phyloP scores from a whole-genome alignment of 1,140 invertebrate species.

The Lysiphlebus fabarum region DNA sequence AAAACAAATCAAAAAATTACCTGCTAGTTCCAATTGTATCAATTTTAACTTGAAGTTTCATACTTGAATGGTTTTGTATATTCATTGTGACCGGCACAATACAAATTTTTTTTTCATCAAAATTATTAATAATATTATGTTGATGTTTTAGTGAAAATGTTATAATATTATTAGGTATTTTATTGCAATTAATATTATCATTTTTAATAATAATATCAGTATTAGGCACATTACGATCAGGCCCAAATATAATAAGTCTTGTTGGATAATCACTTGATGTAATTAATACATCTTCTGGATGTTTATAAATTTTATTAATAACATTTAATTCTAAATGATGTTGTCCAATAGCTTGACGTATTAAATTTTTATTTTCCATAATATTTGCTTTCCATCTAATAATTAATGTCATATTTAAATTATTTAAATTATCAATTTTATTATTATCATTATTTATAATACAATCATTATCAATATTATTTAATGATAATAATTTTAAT shows the following conservation, averaged over 20 bases:
- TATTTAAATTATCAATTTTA: slow-evolving; percentile 31
- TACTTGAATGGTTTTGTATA: slow-evolving; percentile 50
- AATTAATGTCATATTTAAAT: slow-evolving; percentile 44
- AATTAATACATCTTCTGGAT: slow-evolving; percentile 38
- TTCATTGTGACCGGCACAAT: slow-evolving; percentile 43
- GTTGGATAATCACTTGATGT: slow-evolving; percentile 41
- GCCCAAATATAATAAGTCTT: slow-evolving; percentile 51
- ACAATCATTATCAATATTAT: slow-evolving; percentile 22
- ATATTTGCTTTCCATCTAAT: slow-evolving; percentile 46
- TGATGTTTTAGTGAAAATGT: slow-evolving; percentile 45
- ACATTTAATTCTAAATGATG: slow-evolving; percentile 49
- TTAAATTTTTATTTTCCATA: slow-evolving; percentile 37
- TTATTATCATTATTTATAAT: not conserved
- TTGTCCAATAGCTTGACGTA: slow-evolving; percentile 46
- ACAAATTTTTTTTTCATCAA: slow-evolving; percentile 42
- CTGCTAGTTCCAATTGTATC: slow-evolving; percentile 50
- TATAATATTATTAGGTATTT: slow-evolving; percentile 43
- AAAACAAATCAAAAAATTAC: slow-evolving; percentile 29
- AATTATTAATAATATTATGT: slow-evolving; percentile 42
- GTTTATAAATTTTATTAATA: slow-evolving; percentile 44
- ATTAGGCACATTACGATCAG: slow-evolving; percentile 44
- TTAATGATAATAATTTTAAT: slow-evolving; percentile 32
- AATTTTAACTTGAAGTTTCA: slow-evolving; percentile 41
- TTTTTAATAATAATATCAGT: slow-evolving; percentile 30
- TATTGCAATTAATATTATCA: slow-evolving; percentile 34